A percentile compares a stretch with the other conserved stretches of the same genome.
phyloP scores from a whole-genome alignment of 2,797 vertebrate genomes.

The Coccyzus lansbergi region DNA sequence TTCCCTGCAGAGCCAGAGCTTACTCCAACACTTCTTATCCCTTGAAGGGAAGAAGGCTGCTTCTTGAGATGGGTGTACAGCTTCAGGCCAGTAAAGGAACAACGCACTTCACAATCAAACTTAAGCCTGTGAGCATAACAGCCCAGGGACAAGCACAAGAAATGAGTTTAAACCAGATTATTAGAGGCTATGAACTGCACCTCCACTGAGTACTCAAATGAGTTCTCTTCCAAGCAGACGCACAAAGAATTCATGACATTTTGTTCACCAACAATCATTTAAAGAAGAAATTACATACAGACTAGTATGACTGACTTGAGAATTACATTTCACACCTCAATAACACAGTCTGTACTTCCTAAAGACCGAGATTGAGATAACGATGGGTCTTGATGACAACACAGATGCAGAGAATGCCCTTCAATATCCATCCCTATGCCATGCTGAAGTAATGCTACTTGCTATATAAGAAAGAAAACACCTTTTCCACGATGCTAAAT shows the following conservation, averaged over 20 bases:
- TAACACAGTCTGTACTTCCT: neutral
- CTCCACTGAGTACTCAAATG: neutral
- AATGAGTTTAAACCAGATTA: neutral
- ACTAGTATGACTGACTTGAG: neutral
- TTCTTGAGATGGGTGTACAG: neutral
- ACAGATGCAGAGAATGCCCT: neutral
- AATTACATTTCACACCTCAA: neutral
- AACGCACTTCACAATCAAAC: neutral
- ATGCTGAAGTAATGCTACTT: neutral
- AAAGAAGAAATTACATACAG: neutral
- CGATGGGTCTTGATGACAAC: neutral
- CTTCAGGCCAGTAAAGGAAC: neutral
- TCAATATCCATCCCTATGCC: neutral
- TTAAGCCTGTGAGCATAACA: fast-evolving
- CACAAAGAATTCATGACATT: neutral
- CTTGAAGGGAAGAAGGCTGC: too few relatives aligned
- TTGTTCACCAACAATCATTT: neutral
- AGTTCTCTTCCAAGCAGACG: neutral
- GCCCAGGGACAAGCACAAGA: neutral
- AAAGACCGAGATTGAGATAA: neutral
- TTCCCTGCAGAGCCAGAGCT: neutral
- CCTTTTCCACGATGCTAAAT: neutral
- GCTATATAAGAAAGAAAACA: neutral
- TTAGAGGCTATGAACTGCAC: neutral
- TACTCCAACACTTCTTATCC: neutral